Evolutionary conservation across 2,888 invertebrate species (phyloP).

Genomic region (Branchinecta sandiegonensis): DNA sequence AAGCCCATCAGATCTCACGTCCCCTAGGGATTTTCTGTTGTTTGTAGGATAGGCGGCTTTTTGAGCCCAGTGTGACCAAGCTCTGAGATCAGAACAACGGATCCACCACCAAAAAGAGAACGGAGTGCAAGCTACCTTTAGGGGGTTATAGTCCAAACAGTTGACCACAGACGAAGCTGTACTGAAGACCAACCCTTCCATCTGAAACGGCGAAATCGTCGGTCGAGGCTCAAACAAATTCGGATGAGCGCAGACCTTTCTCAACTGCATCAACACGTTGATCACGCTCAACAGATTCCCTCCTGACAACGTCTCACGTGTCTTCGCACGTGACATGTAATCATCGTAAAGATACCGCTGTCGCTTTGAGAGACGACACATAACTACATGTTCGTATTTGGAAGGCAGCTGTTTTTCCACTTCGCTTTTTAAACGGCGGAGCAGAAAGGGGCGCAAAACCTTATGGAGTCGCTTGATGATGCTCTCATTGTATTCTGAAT

Average conservation of each 20-base stretch:
- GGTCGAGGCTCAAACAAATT: constrained; percentile 94
- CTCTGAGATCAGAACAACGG: too few relatives aligned
- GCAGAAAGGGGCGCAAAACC: constrained; percentile 81
- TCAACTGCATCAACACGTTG: constrained; percentile 89
- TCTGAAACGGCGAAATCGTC: constrained; percentile 81
- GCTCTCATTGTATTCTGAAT: constrained; percentile 74
- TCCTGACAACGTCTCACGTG: constrained; percentile 75
- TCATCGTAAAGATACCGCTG: constrained; percentile 97
- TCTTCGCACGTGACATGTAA: constrained; percentile 92
- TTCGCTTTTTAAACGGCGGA: constrained; percentile 79
- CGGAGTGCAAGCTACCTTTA: constrained; percentile 39
- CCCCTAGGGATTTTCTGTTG: too few relatives aligned
- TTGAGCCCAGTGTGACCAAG: too few relatives aligned
- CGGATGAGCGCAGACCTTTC: constrained; percentile 96
- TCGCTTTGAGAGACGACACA: constrained; percentile 85
- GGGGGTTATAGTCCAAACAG: constrained; percentile 54
- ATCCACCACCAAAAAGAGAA: too few relatives aligned
- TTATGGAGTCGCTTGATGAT: constrained; percentile 78
- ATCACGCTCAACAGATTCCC: constrained; percentile 91
- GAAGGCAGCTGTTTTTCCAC: constrained; percentile 95
- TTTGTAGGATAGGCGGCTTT: too few relatives aligned
- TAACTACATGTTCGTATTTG: constrained; percentile 87
- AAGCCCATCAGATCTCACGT: too few relatives aligned
- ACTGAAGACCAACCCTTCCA: constrained; percentile 54
- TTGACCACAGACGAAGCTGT: constrained; percentile 57